Evolutionary conservation across 2,797 vertebrate genomes (phyloP).

Genomic region (Glossophaga mutica): DNA sequence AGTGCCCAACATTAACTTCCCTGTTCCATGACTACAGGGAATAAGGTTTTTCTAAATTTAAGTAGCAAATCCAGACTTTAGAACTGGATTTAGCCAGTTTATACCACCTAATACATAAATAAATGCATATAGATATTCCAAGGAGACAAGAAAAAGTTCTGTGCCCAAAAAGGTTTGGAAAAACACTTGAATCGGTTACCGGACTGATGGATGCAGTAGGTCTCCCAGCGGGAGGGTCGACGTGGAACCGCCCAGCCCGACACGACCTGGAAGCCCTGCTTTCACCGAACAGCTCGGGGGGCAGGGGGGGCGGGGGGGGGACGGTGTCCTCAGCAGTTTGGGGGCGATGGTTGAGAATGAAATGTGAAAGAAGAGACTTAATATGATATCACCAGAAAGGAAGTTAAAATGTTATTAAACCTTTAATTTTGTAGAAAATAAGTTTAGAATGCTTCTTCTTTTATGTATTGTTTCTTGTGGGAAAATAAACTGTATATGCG

Average conservation of each 20-base stretch:
- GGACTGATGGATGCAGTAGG: not conserved
- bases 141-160: not conserved
- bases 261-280: not conserved
- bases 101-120: not conserved
- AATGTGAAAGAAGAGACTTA: not conserved
- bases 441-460: not conserved
- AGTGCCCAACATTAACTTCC: not conserved
- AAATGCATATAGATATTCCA: not conserved
- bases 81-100: not conserved
- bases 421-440: constrained; percentile 17
- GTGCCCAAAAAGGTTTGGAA: not conserved
- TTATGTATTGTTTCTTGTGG: not conserved
- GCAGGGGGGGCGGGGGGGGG: too few relatives aligned
- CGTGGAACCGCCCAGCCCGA: not conserved
- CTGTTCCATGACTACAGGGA: not conserved
- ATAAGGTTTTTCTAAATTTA: not conserved
- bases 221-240: not conserved
- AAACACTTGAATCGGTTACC: not conserved
- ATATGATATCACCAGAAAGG: not conserved
- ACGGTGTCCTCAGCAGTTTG: not conserved
- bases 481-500: not conserved
- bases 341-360: not conserved
- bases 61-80: not conserved
- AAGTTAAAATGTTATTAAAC: not conserved
- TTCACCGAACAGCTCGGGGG: too few relatives aligned